A percentile compares a stretch with the other conserved stretches of the same genome.
Conservation (phyloP, 2,797 vertebrate species). For the Sandelia bainsii region DNA sequence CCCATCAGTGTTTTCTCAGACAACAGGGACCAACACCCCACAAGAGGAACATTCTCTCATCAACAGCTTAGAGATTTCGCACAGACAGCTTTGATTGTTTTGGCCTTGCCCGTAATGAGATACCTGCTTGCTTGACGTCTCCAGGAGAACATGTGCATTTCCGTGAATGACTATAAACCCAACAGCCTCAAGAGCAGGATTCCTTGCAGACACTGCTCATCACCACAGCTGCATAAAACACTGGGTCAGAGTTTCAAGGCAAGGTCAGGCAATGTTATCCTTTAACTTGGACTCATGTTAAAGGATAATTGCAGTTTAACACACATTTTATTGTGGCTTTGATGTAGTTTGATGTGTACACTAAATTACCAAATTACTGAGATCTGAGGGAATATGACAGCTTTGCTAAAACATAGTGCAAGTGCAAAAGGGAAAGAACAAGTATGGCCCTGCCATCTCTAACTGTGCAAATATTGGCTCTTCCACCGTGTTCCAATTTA, state of each 20-base stretch:
- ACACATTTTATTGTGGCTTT: neutral
- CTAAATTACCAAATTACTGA: neutral
- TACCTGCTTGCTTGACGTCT: slow-evolving; percentile 41
- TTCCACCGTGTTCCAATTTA: neutral
- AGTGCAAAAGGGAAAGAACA: too few relatives aligned
- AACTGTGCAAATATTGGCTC: neutral
- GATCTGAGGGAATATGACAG: neutral
- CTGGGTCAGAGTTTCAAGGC: neutral
- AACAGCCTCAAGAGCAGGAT: slow-evolving; percentile 20
- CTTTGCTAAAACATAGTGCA: too few relatives aligned
- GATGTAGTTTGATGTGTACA: neutral
- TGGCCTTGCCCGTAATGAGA: slow-evolving; percentile 44
- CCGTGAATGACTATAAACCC: slow-evolving; percentile 44
- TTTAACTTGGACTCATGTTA: neutral
- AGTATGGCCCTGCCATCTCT: neutral
- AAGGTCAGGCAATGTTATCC: neutral
- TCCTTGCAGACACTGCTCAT: neutral
- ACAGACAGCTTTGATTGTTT: slow-evolving; percentile 54
- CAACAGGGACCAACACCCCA: slow-evolving; percentile 34
- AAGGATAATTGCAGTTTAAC: neutral
- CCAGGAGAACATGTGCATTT: slow-evolving; percentile 52
- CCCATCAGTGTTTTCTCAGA: slow-evolving; percentile 42
- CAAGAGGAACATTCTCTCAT: slow-evolving; percentile 51
- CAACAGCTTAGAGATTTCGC: slow-evolving; percentile 33
- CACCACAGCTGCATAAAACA: slow-evolving; percentile 34